These are phyloP conservation scores for Cataglyphis rosenhaueri DNA, from an alignment of 2,888 invertebrate genomes.

Conservation along the genomic window DNA sequence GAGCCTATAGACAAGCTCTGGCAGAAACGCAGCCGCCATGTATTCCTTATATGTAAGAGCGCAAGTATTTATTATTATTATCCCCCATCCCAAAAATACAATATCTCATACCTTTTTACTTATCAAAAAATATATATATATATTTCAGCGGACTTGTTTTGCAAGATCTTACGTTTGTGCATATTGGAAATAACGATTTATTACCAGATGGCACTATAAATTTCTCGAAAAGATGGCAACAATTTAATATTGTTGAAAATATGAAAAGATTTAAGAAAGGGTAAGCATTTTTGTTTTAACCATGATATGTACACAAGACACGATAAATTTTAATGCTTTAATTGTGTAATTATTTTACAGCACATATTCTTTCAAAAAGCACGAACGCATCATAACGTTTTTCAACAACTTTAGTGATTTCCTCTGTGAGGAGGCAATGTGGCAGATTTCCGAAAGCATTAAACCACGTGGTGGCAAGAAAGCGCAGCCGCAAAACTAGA, in stretches of 20 bases:
- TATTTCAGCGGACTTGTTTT: conserved; percentile 95
- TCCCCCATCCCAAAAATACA: not conserved
- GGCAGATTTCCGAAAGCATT: conserved; percentile 98
- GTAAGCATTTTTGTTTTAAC: conserved; percentile 87
- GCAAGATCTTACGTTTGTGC: conserved; percentile 99
- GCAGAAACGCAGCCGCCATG: conserved; percentile 98
- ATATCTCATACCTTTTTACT: not conserved
- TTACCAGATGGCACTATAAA: conserved; percentile 95
- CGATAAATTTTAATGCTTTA: not conserved
- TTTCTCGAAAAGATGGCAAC: conserved; percentile 99
- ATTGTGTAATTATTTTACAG: conserved; percentile 86
- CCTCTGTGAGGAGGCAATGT: conserved; percentile 98
- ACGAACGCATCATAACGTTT: conserved; percentile 96
- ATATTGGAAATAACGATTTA: conserved; percentile 98
- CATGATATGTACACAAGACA: no score
- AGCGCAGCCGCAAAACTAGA: conserved; percentile 83
- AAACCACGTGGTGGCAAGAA: conserved; percentile 93
- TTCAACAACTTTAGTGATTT: conserved; percentile 99
- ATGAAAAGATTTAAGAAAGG: conserved; percentile 99
- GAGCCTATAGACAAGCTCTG: conserved; percentile 97
- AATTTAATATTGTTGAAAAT: conserved; percentile 98
- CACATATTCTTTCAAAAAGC: conserved; percentile 96
- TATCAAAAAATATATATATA: not conserved
- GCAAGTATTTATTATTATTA: not conserved
- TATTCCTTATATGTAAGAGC: conserved; percentile 98